phyloP scores from a whole-genome alignment of 2,888 invertebrate species.

The Cephus sareptanus region DNA sequence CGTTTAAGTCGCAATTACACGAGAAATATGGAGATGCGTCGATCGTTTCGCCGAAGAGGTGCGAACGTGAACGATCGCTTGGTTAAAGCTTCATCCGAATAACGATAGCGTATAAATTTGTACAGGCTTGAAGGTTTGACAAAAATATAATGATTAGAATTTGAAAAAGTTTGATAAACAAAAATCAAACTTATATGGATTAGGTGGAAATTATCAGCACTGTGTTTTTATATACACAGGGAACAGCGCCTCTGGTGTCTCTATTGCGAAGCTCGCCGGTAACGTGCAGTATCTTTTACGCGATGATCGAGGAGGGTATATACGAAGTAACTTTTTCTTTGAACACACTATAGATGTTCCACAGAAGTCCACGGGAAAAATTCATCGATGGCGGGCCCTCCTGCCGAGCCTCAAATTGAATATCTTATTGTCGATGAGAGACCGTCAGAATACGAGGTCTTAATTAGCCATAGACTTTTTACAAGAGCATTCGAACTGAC shows the following conservation, averaged over 20 bases:
- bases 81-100: background rate
- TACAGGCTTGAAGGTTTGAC: background rate
- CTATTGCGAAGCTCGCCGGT: no score
- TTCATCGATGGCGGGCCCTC: background rate
- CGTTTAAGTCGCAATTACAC: constrained; percentile 5
- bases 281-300: no score
- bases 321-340: background rate
- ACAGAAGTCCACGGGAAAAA: background rate
- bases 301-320: no score
- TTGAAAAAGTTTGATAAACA: background rate
- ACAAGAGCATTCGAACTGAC: constrained; percentile 25
- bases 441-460: constrained; percentile 29
- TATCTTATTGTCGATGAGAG: constrained; percentile 28
- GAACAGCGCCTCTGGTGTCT: no score
- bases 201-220: background rate
- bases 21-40: background rate
- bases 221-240: background rate
- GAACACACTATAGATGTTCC: background rate
- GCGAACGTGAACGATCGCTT: background rate
- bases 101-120: background rate
- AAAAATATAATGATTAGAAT: background rate
- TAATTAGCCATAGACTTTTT: constrained; percentile 42
- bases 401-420: constrained; percentile 17
- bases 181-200: background rate
- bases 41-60: background rate